Evolutionary conservation across 1,140 invertebrate species (phyloP).

Genomic region (Anastatus disparis): DNA sequence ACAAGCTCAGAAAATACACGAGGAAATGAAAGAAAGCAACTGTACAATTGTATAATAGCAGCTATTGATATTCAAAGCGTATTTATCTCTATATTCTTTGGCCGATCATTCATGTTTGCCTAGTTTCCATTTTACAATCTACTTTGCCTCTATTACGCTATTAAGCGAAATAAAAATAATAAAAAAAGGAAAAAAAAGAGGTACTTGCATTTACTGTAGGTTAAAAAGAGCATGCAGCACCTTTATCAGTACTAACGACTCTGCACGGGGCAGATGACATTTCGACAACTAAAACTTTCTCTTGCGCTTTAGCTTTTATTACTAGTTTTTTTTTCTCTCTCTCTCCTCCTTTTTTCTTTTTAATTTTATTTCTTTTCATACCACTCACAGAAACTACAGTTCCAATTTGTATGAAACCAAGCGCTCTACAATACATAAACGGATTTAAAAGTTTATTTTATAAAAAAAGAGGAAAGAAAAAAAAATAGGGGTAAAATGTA

Average conservation of each 20-base stretch:
- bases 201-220: not conserved
- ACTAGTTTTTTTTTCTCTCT: no score
- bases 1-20: not conserved
- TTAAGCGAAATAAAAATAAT: no score
- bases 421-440: not conserved
- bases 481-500: not conserved
- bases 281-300: not conserved
- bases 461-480: not conserved
- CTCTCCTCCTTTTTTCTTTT: no score
- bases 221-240: no score
- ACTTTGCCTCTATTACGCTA: not conserved
- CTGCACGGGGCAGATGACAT: not conserved
- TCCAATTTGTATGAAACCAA: not conserved
- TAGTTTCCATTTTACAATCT: not conserved
- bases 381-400: conserved; percentile 1
- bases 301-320: no score
- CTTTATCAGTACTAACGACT: not conserved
- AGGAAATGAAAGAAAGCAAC: not conserved
- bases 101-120: not conserved
- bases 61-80: no score
- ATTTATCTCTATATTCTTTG: no score
- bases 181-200: not conserved
- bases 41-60: not conserved
- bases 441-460: conserved; percentile 3
- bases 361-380: no score